A percentile compares a stretch with the other conserved stretches of the same genome.
These are phyloP conservation scores for Pardalotus punctatus DNA, from an alignment of 2,113 vertebrate genomes.

Conservation along the genomic window DNA sequence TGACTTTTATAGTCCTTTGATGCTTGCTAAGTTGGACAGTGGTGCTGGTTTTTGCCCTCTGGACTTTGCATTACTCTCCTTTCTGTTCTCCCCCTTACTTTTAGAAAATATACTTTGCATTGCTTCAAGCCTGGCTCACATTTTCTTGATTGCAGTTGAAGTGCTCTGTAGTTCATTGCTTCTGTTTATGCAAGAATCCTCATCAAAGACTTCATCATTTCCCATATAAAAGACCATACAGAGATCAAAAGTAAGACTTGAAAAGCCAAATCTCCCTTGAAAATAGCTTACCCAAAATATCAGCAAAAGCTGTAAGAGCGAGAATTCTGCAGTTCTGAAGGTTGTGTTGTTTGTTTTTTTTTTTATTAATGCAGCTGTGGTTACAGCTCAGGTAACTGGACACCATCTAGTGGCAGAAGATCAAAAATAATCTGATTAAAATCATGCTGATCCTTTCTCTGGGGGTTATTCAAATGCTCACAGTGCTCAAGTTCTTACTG, in stretches of 20 bases:
- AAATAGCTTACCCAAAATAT: not conserved
- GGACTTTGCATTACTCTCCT: not conserved
- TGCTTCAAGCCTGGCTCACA: not conserved
- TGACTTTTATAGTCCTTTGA: not conserved
- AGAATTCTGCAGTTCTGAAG: not conserved
- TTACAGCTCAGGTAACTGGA: not conserved
- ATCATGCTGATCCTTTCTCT: not conserved
- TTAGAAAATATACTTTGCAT: not conserved
- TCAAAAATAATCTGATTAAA: not conserved
- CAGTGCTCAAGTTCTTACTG: not conserved
- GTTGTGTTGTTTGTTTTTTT: no score
- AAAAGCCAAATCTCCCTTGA: constrained; percentile 16
- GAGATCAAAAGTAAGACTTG: constrained; percentile 51
- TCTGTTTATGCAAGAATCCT: constrained; percentile 12
- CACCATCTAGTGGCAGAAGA: not conserved
- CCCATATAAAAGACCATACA: not conserved
- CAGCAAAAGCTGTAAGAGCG: not conserved
- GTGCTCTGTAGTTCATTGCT: not conserved
- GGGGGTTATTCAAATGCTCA: not conserved
- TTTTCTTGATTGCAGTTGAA: not conserved
- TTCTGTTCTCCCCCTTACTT: not conserved
- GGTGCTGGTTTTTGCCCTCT: not conserved
- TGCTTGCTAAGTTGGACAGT: not conserved
- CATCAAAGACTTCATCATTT: constrained; percentile 15
- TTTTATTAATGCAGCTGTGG: not conserved